Percentiles rank a stretch among this genome's conserved stretches.
Evolutionary conservation across 2,888 invertebrate species (phyloP).

Genomic region (Rotaria macrura): DNA sequence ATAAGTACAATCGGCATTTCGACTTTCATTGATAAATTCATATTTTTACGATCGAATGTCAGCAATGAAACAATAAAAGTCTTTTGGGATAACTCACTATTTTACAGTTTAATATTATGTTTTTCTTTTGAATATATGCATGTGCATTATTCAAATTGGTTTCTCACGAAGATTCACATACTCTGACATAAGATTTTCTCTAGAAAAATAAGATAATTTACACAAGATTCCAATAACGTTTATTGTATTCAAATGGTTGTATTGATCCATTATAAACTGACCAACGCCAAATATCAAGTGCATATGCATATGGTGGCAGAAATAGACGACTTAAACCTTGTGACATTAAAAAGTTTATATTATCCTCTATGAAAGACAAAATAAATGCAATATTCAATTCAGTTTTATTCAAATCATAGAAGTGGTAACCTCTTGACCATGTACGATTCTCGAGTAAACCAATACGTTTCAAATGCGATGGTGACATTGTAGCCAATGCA

Average conservation of each 20-base stretch:
- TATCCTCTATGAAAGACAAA: conserved; percentile 55
- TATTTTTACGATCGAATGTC: no score
- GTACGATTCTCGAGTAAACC: conserved; percentile 59
- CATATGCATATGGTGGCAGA: conserved; percentile 70
- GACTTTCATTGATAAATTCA: no score
- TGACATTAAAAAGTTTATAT: conserved; percentile 69
- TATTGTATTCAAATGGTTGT: conserved; percentile 33
- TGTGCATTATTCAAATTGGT: no score
- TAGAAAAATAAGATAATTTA: conserved; percentile 32
- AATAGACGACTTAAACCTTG: conserved; percentile 75
- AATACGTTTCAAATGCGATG: conserved; percentile 65
- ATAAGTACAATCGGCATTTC: no score
- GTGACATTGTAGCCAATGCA: conserved; percentile 64
- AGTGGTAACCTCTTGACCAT: conserved; percentile 10
- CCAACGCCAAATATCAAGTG: conserved; percentile 75
- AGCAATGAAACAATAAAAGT: no score
- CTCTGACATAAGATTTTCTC: conserved; percentile 36
- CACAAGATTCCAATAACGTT: conserved; percentile 49
- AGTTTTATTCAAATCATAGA: background rate
- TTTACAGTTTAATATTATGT: no score
- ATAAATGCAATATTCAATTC: conserved; percentile 35
- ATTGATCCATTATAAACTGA: conserved; percentile 71
- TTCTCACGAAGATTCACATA: no score
- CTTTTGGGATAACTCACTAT: no score
- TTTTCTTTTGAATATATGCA: no score